These are phyloP conservation scores for Uloborus diversus DNA, from an alignment of 1,140 invertebrate genomes.

Conservation along the genomic window DNA sequence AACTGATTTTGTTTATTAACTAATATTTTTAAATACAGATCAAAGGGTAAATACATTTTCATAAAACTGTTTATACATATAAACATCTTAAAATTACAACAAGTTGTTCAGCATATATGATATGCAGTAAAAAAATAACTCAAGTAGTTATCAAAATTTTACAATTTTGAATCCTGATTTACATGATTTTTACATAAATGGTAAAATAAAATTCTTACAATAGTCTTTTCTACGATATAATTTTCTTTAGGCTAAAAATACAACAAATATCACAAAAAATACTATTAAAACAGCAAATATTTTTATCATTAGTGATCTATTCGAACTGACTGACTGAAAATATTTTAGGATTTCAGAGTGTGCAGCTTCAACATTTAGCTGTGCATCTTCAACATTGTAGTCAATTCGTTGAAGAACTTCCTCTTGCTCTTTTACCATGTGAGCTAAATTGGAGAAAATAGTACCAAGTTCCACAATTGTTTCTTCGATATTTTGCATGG, in stretches of 20 bases:
- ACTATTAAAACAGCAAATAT: conserved; percentile 98
- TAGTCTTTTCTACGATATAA: no score
- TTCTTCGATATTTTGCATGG: conserved; percentile 99
- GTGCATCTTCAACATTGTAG: conserved; percentile 93
- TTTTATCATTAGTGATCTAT: conserved; percentile 99
- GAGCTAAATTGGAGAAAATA: conserved; percentile 97
- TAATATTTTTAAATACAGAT: no score
- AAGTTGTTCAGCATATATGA: no score
- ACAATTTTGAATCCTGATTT: no score
- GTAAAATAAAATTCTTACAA: no score
- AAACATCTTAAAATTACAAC: no score
- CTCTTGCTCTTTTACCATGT: conserved; percentile 99
- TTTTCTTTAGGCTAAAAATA: conserved; percentile 80
- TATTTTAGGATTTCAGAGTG: conserved; percentile 97
- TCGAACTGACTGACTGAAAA: conserved; percentile 96
- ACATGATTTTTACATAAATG: no score
- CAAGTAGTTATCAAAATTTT: no score
- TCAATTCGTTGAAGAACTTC: conserved; percentile 98
- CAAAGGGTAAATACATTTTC: no score
- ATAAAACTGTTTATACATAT: no score
- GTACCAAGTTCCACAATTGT: conserved; percentile 99
- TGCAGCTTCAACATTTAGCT: conserved; percentile 96
- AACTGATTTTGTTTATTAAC: no score
- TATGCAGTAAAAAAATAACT: no score
- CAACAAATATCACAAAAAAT: conserved; percentile 99